Conservation (phyloP, 2,113 vertebrate genomes). For the Cathartes aura region DNA sequence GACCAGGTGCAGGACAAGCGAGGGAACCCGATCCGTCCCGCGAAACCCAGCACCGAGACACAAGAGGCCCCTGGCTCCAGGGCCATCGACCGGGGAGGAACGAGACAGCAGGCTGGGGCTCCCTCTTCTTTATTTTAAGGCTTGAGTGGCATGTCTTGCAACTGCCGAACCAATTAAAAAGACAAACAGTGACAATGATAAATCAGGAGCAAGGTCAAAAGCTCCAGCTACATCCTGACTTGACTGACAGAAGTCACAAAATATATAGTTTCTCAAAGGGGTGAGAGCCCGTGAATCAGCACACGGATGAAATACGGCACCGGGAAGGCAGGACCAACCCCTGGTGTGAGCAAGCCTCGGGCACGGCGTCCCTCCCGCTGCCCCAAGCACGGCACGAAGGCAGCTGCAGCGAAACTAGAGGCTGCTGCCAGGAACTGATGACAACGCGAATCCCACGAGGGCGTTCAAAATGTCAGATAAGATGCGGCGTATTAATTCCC, state of each 20-base stretch:
- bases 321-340: neutral
- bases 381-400: neutral
- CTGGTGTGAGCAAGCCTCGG: accelerated
- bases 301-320: neutral
- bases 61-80: neutral
- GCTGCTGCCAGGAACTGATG: neutral
- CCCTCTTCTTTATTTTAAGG: neutral
- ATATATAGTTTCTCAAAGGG: neutral
- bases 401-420: neutral
- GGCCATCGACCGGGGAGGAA: accelerated
- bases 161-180: neutral
- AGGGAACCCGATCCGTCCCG: accelerated
- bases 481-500: neutral
- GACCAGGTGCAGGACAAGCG: neutral
- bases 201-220: neutral
- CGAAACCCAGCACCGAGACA: neutral
- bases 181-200: neutral
- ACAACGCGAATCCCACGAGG: neutral
- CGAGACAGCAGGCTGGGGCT: neutral
- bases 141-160: accelerated
- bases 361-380: neutral
- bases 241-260: neutral
- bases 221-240: neutral
- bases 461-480: conserved; percentile 7
- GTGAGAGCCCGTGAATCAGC: neutral